Percentiles rank a stretch among this genome's conserved stretches.
Evolutionary conservation across 1,140 invertebrate species (phyloP).

Genomic region (Macrobrachium rosenbergii): DNA sequence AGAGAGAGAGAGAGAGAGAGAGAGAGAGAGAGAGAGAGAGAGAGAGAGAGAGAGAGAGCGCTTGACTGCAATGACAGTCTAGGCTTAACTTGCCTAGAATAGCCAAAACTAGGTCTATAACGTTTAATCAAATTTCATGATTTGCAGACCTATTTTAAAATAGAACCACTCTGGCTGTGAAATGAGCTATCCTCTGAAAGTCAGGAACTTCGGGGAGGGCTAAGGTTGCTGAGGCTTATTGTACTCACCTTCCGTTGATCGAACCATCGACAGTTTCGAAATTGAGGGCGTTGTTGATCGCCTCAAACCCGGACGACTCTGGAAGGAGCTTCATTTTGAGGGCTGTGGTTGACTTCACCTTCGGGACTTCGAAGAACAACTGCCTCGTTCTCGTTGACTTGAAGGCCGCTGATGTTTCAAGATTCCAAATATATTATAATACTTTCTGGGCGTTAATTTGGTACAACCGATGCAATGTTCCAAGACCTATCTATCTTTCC

Average conservation of each 20-base stretch:
- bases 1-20: not conserved
- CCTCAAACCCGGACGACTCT: slow-evolving; percentile 62
- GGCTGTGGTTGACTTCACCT: not conserved
- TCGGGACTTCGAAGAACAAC: not conserved
- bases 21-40: slow-evolving; percentile 14
- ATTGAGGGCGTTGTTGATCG: slow-evolving; percentile 62
- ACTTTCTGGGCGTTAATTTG: too few relatives aligned
- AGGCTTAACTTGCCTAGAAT: not conserved
- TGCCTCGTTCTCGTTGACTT: not conserved
- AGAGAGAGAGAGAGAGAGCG: not conserved
- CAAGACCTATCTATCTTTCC: too few relatives aligned
- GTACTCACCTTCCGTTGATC: slow-evolving; percentile 62
- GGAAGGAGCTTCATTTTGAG: slow-evolving; percentile 59
- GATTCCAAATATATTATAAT: not conserved
- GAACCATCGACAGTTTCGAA: slow-evolving; percentile 61
- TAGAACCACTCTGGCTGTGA: too few relatives aligned
- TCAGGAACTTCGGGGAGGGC: too few relatives aligned
- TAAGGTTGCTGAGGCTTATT: not conserved
- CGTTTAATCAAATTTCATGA: not conserved
- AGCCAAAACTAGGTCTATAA: not conserved
- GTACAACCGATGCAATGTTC: too few relatives aligned
- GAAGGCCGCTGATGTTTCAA: not conserved
- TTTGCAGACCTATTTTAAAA: not conserved
- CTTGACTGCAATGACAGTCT: too few relatives aligned
- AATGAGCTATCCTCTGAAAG: not conserved